These are phyloP conservation scores for Limnephilus lunatus DNA, from an alignment of 2,888 invertebrate species.

Conservation along the genomic window DNA sequence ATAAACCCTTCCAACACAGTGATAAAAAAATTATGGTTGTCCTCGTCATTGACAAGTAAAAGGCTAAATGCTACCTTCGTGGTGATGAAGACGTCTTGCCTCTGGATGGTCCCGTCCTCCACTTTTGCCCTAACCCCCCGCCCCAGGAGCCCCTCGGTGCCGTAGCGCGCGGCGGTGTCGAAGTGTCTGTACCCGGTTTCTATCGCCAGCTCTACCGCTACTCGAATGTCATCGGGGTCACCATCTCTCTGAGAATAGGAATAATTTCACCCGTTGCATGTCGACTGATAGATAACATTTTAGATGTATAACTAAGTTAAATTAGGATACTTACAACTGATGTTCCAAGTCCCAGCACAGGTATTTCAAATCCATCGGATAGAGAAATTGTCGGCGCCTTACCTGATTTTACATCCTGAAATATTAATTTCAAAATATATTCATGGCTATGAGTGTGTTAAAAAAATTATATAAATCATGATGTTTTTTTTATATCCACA, in stretches of 20 bases:
- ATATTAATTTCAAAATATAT: no score
- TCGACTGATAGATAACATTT: background rate
- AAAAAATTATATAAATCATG: no score
- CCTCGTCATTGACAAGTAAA: background rate
- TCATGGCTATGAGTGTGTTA: no score
- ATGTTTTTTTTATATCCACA: no score
- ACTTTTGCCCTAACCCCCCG: slow-evolving; percentile 75
- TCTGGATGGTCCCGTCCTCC: slow-evolving; percentile 71
- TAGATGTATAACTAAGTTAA: no score
- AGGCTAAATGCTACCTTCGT: slow-evolving; percentile 72
- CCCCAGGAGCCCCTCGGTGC: slow-evolving; percentile 77
- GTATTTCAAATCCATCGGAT: slow-evolving; percentile 60
- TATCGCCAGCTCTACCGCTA: slow-evolving; percentile 78
- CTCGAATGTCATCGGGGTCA: slow-evolving; percentile 69
- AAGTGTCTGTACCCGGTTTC: slow-evolving; percentile 82
- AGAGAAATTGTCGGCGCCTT: slow-evolving; percentile 57
- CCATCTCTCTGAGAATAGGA: slow-evolving; percentile 27
- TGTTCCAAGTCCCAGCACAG: slow-evolving; percentile 63
- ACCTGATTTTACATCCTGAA: slow-evolving; percentile 35
- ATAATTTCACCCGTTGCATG: no score
- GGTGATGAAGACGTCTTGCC: slow-evolving; percentile 74
- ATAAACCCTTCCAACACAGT: no score
- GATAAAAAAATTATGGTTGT: background rate
- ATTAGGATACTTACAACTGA: slow-evolving; percentile 55
- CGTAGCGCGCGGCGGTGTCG: slow-evolving; percentile 80